A percentile compares a stretch with the other conserved stretches of the same genome.
Conservation (phyloP, 2,888 invertebrate species). For the Erebia aethiops region DNA sequence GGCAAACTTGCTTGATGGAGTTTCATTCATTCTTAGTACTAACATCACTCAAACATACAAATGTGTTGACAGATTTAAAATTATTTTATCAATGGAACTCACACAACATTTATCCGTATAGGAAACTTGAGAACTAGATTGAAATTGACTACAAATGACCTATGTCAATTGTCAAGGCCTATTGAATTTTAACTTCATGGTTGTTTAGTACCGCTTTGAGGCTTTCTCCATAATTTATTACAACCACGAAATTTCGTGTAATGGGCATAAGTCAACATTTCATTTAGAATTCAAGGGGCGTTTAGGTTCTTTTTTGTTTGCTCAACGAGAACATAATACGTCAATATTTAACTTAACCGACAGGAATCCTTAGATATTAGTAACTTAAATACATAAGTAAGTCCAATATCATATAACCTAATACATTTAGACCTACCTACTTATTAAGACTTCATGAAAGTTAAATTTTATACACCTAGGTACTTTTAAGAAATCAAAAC, state of each 20-base stretch:
- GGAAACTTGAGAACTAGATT: too few relatives aligned
- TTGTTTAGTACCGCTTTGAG: neutral
- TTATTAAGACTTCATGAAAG: too few relatives aligned
- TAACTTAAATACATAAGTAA: neutral
- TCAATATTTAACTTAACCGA: neutral
- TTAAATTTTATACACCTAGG: too few relatives aligned
- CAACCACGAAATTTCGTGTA: neutral
- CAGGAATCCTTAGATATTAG: neutral
- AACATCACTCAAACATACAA: constrained; percentile 5
- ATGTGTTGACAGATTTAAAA: neutral
- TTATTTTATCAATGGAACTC: neutral
- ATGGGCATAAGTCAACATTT: constrained; percentile 3
- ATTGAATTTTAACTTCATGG: neutral
- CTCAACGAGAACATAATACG: neutral
- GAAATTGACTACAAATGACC: too few relatives aligned
- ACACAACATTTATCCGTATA: too few relatives aligned
- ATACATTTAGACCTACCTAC: neutral
- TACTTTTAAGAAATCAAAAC: too few relatives aligned
- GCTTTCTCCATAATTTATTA: neutral
- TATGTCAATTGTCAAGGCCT: too few relatives aligned
- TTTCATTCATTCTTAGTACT: constrained; percentile 10
- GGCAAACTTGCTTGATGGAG: neutral
- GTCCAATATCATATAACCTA: neutral
- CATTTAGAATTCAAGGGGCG: constrained; percentile 7
- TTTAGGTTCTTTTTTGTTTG: neutral